Conservation (phyloP, 2,797 vertebrate species). For the Linurgus olivaceus region DNA sequence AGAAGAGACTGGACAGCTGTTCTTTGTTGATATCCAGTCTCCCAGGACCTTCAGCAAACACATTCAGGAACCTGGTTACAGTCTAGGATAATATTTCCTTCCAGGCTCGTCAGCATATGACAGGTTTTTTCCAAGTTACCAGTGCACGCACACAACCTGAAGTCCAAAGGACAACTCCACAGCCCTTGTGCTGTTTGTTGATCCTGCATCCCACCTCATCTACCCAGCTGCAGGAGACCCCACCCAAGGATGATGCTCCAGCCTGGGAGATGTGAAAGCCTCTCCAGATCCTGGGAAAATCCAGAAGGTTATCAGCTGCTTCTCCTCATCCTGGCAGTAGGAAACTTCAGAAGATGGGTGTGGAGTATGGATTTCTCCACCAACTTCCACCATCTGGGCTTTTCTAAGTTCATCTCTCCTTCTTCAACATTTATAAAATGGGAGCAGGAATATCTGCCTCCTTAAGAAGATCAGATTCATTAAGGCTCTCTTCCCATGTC, state of each 20-base stretch:
- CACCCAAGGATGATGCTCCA: neutral
- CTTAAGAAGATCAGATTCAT: neutral
- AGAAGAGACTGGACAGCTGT: neutral
- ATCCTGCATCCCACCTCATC: neutral
- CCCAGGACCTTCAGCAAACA: neutral
- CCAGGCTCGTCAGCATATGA: neutral
- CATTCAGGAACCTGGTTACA: neutral
- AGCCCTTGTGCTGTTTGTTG: neutral
- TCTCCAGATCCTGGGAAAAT: neutral
- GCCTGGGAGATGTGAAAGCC: neutral
- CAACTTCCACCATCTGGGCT: neutral
- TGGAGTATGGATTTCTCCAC: neutral
- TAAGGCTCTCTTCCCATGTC: neutral
- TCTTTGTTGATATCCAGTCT: slow-evolving; percentile 16
- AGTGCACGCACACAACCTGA: neutral
- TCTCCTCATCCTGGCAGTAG: neutral
- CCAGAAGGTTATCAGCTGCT: neutral
- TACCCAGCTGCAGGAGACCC: neutral
- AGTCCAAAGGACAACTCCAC: neutral
- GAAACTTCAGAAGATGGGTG: neutral
- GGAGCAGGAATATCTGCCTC: neutral
- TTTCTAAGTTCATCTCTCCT: neutral
- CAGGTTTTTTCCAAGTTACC: slow-evolving; percentile 14
- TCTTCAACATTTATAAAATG: neutral
- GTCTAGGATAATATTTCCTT: neutral